A percentile compares a stretch with the other conserved stretches of the same genome.
Conservation (phyloP, 1,140 invertebrate species). For the Dolichoris vasculosae region DNA sequence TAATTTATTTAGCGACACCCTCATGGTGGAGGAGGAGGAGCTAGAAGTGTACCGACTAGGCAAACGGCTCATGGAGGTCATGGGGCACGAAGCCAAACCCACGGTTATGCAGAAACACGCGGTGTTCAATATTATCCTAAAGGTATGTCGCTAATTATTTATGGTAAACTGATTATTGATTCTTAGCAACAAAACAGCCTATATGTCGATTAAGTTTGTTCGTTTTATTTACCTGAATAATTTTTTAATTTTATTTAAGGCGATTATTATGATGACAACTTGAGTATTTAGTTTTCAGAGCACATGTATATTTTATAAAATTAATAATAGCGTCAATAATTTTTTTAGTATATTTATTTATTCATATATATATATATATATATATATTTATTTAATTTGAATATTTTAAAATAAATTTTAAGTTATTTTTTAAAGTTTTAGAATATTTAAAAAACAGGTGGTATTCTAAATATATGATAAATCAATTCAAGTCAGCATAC, state of each 20-base stretch:
- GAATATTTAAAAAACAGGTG: no score
- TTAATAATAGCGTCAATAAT: no score
- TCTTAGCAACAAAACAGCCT: conserved; percentile 30
- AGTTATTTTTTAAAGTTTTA: no score
- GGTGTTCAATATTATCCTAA: conserved; percentile 84
- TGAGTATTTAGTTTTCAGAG: no score
- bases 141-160: conserved; percentile 73
- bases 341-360: no score
- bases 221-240: conserved; percentile 1
- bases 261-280: not conserved
- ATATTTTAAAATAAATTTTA: no score
- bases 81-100: conserved; percentile 76
- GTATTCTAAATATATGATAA: no score
- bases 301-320: no score
- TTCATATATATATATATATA: no score
- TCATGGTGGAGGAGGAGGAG: conserved; percentile 72
- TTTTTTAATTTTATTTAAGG: not conserved
- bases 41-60: conserved; percentile 75
- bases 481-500: no score
- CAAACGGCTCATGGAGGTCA: conserved; percentile 56
- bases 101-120: conserved; percentile 82
- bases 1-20: conserved; percentile 67
- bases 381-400: no score
- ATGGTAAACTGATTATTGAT: not conserved
- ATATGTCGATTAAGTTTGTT: conserved; percentile 7